These are phyloP conservation scores for Cephus nigrinus DNA, from an alignment of 2,888 invertebrate genomes.

Conservation along the genomic window DNA sequence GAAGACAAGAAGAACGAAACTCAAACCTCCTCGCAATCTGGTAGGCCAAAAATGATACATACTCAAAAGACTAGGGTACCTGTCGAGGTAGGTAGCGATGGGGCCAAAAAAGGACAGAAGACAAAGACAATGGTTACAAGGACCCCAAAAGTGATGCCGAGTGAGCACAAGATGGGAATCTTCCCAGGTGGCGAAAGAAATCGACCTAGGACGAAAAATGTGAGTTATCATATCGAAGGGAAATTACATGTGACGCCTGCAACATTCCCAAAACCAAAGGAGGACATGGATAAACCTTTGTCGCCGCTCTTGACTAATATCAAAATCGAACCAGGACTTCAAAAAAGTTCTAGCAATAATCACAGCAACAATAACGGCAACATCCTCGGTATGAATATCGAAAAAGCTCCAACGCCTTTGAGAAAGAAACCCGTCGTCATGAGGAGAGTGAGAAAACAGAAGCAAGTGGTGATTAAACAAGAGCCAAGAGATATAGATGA, in stretches of 20 bases:
- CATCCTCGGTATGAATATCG: constrained; percentile 32
- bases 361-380: constrained; percentile 58
- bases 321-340: constrained; percentile 36
- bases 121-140: constrained; percentile 71
- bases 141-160: constrained; percentile 66
- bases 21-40: constrained; percentile 65
- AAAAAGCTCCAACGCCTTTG: constrained; percentile 30
- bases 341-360: constrained; percentile 34
- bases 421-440: constrained; percentile 30
- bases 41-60: constrained; percentile 81
- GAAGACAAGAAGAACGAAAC: constrained; percentile 59
- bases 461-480: constrained; percentile 43
- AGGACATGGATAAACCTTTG: constrained; percentile 34
- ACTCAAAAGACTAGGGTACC: constrained; percentile 75
- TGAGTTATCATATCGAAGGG: constrained; percentile 71
- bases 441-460: constrained; percentile 39
- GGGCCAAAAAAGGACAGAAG: constrained; percentile 70
- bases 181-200: constrained; percentile 67
- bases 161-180: constrained; percentile 60
- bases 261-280: constrained; percentile 67
- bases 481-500: constrained; percentile 42
- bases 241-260: constrained; percentile 69
- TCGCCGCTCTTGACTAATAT: constrained; percentile 25
- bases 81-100: constrained; percentile 67
- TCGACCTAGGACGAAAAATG: constrained; percentile 75